Base-by-base conservation (phyloP, 2,888 invertebrate species). In the Thumatha senex region DNA sequence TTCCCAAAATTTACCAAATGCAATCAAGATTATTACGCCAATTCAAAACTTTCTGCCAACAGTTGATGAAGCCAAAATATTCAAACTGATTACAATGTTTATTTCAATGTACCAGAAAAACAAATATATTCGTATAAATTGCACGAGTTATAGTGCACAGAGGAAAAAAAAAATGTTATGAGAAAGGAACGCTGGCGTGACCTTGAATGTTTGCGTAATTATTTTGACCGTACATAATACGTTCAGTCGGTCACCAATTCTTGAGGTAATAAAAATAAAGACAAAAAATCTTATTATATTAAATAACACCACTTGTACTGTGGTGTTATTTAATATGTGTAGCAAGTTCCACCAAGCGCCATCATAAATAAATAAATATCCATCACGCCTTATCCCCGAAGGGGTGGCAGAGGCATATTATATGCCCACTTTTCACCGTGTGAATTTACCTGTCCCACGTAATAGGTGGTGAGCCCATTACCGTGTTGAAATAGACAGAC, bases 191-290 rank as follows among this genome's bases (percentile, higher is more conserved):
- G 86, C 85, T 74, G 84, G 86, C 59, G 84, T 70, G 83, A 78
- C 89, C 89, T 89, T 84, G 84, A 72, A 63, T 75, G 69, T 8
- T 10, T 8, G 8, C 31, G 31, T 82, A 82, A 87, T 85, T 89
- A 87, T 89, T 84, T 85, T 60, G 58, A 82, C 80, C 80, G 55
- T 58, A 56, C 15, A 30, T 30, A 62, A 48, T 65, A 71, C 46
- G 33, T 31, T 46, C 60, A 63, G 60, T 61, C 63, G 67, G 70
- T 76, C 74, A 72, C 76, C 63, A 62, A 60, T 56, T 56, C 59
- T 42, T 45, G 36, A 15, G 11, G 36, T 40, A 40, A 47, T 58
- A 55, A 63, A 61, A 61, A 30, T 46, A 24, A 39, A 46, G 38
- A 61, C 38, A 48, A n/a, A n/a, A n/a, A n/a, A n/a, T n/a, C n/a